Percentiles rank a stretch among this genome's conserved stretches.
These are phyloP conservation scores for Andrena flavipes DNA, from an alignment of 2,888 invertebrate genomes.

Conservation along the genomic window DNA sequence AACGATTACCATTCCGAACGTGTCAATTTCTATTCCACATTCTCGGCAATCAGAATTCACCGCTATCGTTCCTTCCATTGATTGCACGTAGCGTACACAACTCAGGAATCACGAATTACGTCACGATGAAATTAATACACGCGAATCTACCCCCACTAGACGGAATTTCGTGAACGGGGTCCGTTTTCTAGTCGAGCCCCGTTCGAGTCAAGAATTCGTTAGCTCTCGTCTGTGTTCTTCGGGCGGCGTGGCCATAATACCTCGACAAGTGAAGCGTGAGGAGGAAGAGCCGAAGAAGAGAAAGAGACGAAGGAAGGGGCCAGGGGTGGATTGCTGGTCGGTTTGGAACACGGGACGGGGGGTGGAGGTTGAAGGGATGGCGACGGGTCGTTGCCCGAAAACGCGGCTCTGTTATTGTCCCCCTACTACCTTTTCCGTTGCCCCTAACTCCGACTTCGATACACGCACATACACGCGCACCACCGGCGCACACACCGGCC, in stretches of 20 bases:
- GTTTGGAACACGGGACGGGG: conserved; percentile 71
- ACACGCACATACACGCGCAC: conserved; percentile 66
- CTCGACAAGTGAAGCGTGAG: conserved; percentile 61
- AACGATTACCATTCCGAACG: not conserved
- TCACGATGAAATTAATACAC: conserved; percentile 40
- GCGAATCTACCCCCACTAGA: not conserved
- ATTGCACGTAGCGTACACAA: not conserved
- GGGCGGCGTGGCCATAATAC: conserved; percentile 47
- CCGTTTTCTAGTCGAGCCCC: conserved; percentile 15
- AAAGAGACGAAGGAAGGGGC: conserved; percentile 46
- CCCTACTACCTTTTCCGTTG: conserved; percentile 71
- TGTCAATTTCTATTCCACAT: too few relatives aligned
- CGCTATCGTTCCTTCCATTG: not conserved
- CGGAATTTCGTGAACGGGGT: not conserved
- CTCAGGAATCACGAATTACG: not conserved
- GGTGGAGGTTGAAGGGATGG: conserved; percentile 80
- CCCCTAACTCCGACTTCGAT: conserved; percentile 74
- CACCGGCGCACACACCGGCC: conserved; percentile 23
- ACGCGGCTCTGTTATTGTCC: conserved; percentile 83
- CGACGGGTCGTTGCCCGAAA: conserved; percentile 84
- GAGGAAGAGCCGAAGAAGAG: conserved; percentile 58
- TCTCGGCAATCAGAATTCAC: too few relatives aligned
- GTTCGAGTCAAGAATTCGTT: conserved; percentile 58
- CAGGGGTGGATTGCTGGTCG: conserved; percentile 67
- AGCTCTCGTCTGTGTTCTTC: conserved; percentile 52